Conservation (phyloP, 1,140 invertebrate species). For the Hermetia illucens region DNA sequence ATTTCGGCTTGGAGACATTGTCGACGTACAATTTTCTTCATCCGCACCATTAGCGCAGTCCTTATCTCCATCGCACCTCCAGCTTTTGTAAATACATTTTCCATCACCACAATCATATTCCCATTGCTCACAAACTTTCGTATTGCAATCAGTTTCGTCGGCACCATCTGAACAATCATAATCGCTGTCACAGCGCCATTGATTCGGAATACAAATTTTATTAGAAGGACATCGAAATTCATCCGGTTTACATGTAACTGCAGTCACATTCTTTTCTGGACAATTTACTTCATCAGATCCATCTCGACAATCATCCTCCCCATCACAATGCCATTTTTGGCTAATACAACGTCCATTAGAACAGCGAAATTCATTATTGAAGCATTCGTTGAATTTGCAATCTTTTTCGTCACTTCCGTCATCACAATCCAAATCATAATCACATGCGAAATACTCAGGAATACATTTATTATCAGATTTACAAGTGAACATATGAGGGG, state of each 20-base stretch:
- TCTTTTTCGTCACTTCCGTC: constrained; percentile 57
- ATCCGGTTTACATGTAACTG: constrained; percentile 17
- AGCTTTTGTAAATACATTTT: constrained; percentile 56
- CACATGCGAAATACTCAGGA: constrained; percentile 39
- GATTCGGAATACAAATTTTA: constrained; percentile 5
- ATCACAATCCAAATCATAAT: constrained; percentile 53
- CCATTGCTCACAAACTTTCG: constrained; percentile 34
- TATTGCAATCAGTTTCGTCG: constrained; percentile 38
- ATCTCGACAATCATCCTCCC: constrained; percentile 44
- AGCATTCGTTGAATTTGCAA: constrained; percentile 30
- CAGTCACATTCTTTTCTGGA: constrained; percentile 5
- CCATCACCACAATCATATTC: constrained; percentile 45
- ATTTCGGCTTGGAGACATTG: constrained; percentile 18
- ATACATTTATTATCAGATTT: constrained; percentile 46
- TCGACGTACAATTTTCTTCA: constrained; percentile 51
- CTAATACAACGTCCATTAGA: constrained; percentile 36
- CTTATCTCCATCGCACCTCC: constrained; percentile 52
- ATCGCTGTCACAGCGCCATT: constrained; percentile 6
- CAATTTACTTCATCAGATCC: constrained; percentile 44
- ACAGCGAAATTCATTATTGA: constrained; percentile 12
- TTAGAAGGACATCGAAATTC: constrained; percentile 32
- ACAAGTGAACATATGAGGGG: constrained; percentile 48
- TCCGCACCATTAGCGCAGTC: constrained; percentile 59
- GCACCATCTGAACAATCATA: constrained; percentile 31
- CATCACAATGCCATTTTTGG: constrained; percentile 9